A percentile compares a stretch with the other conserved stretches of the same genome.
Conservation (phyloP, 1,140 invertebrate species). For the Brachionus plicatilis region DNA sequence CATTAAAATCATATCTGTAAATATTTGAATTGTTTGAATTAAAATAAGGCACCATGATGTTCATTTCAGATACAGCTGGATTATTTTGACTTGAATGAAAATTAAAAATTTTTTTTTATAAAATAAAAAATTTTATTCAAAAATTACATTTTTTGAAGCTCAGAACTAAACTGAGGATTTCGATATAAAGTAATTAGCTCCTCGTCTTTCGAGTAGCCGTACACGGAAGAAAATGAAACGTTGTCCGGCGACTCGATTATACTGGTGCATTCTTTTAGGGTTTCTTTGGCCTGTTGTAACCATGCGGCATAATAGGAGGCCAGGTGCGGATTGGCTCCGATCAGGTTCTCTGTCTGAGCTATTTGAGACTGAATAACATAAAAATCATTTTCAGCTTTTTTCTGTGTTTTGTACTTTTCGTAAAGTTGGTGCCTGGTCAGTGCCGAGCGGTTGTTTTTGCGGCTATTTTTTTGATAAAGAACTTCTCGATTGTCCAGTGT, state of each 20-base stretch:
- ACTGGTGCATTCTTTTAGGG: background rate
- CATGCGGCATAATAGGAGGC: background rate
- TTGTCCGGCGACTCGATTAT: background rate
- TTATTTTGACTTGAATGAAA: background rate
- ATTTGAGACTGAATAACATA: background rate
- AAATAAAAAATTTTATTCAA: background rate
- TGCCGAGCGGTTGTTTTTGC: background rate
- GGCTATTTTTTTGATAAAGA: background rate
- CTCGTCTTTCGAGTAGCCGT: slow-evolving; percentile 22
- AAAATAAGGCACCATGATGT: background rate
- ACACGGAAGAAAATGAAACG: slow-evolving; percentile 8
- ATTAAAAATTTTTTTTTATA: background rate
- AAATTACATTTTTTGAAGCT: background rate
- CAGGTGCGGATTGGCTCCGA: background rate
- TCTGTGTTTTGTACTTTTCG: background rate
- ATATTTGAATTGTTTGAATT: background rate
- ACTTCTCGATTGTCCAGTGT: background rate
- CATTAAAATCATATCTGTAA: background rate
- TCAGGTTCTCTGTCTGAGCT: background rate
- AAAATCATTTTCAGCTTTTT: slow-evolving; percentile 10
- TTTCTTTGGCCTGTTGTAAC: slow-evolving; percentile 5
- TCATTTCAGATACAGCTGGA: background rate
- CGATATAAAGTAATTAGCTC: background rate
- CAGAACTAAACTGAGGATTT: slow-evolving; percentile 10
- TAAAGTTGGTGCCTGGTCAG: background rate